Conservation (phyloP, 2,888 invertebrate species). For the Halictus quadricinctus region DNA sequence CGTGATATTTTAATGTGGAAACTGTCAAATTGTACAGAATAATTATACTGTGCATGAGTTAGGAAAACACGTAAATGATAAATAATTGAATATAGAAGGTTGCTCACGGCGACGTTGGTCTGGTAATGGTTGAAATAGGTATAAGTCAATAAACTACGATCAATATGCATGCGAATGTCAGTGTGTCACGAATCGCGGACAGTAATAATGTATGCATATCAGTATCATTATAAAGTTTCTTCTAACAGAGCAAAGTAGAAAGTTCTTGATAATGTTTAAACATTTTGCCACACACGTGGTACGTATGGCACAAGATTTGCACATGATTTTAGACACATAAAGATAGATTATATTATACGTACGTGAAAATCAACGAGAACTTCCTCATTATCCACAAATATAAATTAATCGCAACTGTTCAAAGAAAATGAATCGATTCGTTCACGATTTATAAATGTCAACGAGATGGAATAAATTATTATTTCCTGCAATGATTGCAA, state of each 20-base stretch:
- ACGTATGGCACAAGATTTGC: neutral
- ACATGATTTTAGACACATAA: neutral
- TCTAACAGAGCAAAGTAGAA: neutral
- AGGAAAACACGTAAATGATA: neutral
- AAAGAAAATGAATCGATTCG: neutral
- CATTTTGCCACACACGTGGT: neutral
- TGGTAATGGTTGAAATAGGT: constrained; percentile 39
- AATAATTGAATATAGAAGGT: neutral
- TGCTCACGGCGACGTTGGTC: neutral
- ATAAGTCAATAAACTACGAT: constrained; percentile 66
- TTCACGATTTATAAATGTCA: neutral
- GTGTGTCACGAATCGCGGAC: constrained; percentile 64
- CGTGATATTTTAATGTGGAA: neutral
- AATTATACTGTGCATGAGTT: neutral
- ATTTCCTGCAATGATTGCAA: too few relatives aligned
- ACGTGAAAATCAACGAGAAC: neutral
- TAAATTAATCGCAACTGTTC: neutral
- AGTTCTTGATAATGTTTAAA: neutral
- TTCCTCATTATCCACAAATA: neutral
- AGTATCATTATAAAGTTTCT: constrained; percentile 11
- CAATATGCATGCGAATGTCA: constrained; percentile 73
- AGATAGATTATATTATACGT: neutral
- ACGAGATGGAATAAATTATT: neutral
- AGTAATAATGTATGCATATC: constrained; percentile 56
- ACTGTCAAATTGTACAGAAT: neutral